These are phyloP conservation scores for Arbacia lixula DNA, from an alignment of 53 echinoderm and acorn worm genomes.

Conservation along the genomic window DNA sequence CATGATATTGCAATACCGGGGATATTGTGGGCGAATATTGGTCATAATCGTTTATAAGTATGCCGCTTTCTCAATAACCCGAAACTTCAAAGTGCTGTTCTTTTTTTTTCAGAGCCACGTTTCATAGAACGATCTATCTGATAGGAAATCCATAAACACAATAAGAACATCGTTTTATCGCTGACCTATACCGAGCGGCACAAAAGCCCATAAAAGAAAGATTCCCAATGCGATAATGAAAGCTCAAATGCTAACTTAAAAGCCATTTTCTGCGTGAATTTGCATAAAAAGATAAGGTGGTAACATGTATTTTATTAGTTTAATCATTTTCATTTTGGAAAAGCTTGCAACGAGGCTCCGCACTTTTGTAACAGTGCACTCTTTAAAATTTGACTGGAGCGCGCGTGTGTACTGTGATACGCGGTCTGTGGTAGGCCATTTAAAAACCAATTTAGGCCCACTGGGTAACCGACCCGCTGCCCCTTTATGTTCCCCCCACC, in stretches of 20 bases:
- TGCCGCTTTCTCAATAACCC: no score
- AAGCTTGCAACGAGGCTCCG: conserved; percentile 30
- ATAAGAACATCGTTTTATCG: no score
- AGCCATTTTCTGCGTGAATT: conserved; percentile 7
- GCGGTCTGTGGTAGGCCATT: conserved; percentile 14
- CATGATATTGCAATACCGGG: no score
- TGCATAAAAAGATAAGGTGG: conserved; percentile 36
- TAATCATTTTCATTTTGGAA: conserved; percentile 1
- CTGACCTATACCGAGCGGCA: no score
- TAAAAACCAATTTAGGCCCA: conserved; percentile 47
- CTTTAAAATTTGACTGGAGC: no score
- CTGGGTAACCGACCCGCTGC: conserved; percentile 1
- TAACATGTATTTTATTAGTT: conserved; percentile 23
- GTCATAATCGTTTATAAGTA: no score
- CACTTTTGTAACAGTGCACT: conserved; percentile 4
- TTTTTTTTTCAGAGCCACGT: no score
- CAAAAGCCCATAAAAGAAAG: conserved; percentile 13
- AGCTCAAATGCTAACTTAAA: conserved; percentile 39
- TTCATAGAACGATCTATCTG: no score
- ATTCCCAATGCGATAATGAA: conserved; percentile 22
- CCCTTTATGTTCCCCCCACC: conserved; percentile 6
- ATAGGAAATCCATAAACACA: no score
- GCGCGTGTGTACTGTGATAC: conserved; percentile 19
- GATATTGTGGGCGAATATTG: no score
- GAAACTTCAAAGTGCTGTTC: no score